Evolutionary conservation across 2,797 vertebrate species (phyloP).

Genomic region (Anisognathus igniventris): DNA sequence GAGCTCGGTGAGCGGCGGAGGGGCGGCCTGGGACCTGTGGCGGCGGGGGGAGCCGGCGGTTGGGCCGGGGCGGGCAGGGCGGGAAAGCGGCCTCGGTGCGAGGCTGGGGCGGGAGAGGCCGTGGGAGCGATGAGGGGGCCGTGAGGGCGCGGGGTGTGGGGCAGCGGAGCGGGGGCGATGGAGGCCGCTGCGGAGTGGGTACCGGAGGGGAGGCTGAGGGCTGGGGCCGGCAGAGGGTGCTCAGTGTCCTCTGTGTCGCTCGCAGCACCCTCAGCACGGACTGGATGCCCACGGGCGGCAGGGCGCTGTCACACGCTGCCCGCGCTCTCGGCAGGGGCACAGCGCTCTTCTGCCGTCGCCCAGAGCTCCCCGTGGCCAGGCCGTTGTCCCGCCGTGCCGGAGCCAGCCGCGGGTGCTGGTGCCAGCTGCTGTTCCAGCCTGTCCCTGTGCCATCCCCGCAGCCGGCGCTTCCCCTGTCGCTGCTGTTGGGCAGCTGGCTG

Average conservation of each 20-base stretch:
- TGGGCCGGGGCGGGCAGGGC: neutral
- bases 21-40: neutral
- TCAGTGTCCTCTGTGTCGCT: neutral
- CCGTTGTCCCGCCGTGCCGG: neutral
- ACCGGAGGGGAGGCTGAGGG: neutral
- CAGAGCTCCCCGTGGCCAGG: neutral
- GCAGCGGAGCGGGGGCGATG: neutral
- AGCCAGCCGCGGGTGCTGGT: neutral
- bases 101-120: too few relatives aligned
- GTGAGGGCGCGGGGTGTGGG: too few relatives aligned
- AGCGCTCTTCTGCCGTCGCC: neutral
- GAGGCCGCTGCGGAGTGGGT: neutral
- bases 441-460: neutral
- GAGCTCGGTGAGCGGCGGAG: neutral
- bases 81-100: neutral
- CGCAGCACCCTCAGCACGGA: neutral
- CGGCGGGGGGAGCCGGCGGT: neutral
- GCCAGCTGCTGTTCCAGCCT: neutral
- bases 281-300: constrained; percentile 77
- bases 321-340: constrained; percentile 42
- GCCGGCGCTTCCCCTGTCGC: neutral
- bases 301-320: constrained; percentile 16
- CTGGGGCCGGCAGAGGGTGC: accelerated
- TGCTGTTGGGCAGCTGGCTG: neutral
- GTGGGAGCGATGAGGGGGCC: neutral